Evolutionary conservation across 2,113 vertebrate species (phyloP), one percentile per base, ranked within the genome.

Genomic region (Sardina pilchardus): DNA sequence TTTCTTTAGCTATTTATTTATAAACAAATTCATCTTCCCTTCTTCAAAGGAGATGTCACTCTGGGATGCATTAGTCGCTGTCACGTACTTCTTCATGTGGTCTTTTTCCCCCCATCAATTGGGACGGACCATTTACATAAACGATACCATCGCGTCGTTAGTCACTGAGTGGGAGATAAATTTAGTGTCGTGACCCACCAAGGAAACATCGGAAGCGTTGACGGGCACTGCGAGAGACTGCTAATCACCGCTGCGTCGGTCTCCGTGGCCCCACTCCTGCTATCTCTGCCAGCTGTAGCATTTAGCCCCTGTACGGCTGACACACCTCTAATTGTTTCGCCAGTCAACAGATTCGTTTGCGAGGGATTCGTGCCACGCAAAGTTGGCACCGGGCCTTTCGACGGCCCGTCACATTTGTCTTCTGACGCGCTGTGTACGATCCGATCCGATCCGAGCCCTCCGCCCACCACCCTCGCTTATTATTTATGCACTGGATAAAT

Each of bases 131-230:
- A 86, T 87, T 89, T 85, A 50, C 84, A 85, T 89, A 42, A 85
- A 63, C 24, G 3, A 85, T 39, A 85, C 59, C 36, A 75, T 88
- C 45, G 30, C 75, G 83, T 90, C 82, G 45, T 86, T 89, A 87
- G 82, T 63, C 53, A 85, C 81, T 80, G 63, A 75, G 30, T 36
- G 34, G 34, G 42, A 63, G 82, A 59, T 63, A 63, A 42, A 67
- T 67, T 67, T 43, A 36, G 82, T 8, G 82, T 39, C 50, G 19
- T 83, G 82, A 63, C 50, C 48, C 53, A 30, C 47, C 53, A 19
- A 83, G 45, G 30, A 53, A 53, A 14, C 17, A 17, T 53, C 2
- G 59, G 59, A 67, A 67, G 59, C 12, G 9, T 30, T 67, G 59
- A 67, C 26, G 24, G n/a, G 24, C 26, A 67, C 26, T 67, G 59